Conservation (phyloP, 2,888 invertebrate genomes). For the Chironomus riparius region DNA sequence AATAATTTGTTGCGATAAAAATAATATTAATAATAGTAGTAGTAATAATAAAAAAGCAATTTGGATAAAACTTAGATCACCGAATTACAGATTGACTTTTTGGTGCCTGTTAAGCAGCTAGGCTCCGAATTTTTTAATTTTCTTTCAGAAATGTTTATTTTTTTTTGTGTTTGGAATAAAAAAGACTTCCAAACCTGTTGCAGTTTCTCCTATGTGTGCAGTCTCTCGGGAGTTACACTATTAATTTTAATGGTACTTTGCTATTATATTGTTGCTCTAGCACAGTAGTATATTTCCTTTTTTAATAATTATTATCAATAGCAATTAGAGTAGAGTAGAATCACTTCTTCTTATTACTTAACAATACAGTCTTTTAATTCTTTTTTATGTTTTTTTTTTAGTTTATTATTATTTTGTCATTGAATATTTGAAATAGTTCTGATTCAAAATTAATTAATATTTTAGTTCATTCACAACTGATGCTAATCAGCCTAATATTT, state of each 20-base stretch:
- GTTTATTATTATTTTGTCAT: background rate
- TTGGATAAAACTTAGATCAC: slow-evolving; percentile 19
- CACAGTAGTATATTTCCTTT: slow-evolving; percentile 1
- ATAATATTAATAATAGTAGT: background rate
- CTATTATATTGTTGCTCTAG: slow-evolving; percentile 1
- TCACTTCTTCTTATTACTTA: slow-evolving; percentile 28
- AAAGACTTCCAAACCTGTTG: background rate
- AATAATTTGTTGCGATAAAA: background rate
- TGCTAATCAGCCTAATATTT: background rate
- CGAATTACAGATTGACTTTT: slow-evolving; percentile 24
- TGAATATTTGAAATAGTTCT: background rate
- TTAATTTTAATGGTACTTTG: slow-evolving; percentile 3
- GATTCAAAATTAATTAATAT: background rate
- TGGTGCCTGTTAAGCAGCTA: background rate
- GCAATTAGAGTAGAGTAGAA: slow-evolving; percentile 27
- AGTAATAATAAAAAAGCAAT: background rate
- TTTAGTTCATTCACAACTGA: background rate
- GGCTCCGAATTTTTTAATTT: no score
- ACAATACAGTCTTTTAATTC: slow-evolving; percentile 26
- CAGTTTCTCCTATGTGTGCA: background rate
- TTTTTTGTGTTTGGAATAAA: background rate
- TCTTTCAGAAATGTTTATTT: background rate
- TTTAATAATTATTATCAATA: slow-evolving; percentile 18
- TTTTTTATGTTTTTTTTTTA: slow-evolving; percentile 11
- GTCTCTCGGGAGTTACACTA: background rate